phyloP scores from a whole-genome alignment of 2,113 vertebrate genomes.

The Siniperca chuatsi region DNA sequence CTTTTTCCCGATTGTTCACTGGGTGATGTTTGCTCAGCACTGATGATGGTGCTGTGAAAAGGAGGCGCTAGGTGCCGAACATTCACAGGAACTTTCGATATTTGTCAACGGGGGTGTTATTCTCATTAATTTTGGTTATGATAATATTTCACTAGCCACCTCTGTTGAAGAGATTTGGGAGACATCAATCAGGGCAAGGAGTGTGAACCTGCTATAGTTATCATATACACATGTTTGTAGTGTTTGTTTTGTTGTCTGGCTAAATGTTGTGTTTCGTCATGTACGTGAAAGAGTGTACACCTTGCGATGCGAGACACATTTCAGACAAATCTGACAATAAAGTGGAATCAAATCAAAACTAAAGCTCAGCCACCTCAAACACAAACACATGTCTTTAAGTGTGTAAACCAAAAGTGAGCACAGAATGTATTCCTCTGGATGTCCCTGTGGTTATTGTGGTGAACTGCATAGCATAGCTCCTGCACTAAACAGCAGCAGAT shows the following conservation, averaged over 20 bases:
- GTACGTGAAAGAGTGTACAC: neutral
- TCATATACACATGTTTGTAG: neutral
- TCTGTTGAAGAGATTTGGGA: neutral
- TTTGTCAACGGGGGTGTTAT: neutral
- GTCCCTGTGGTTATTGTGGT: neutral
- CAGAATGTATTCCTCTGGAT: neutral
- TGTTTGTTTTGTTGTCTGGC: no score
- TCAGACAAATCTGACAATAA: neutral
- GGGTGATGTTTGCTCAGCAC: neutral
- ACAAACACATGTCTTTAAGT: no score
- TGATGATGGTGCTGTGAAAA: neutral
- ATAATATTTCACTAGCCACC: neutral
- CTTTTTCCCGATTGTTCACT: neutral
- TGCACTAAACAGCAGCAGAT: neutral
- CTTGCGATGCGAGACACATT: neutral
- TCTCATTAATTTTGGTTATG: neutral
- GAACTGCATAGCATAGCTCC: neutral
- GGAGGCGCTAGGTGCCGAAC: neutral
- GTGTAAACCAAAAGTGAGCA: neutral
- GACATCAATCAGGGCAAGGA: no score
- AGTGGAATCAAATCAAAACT: neutral
- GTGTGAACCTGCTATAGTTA: neutral
- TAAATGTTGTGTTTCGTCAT: no score
- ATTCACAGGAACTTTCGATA: neutral
- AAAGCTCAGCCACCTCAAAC: neutral